Evolutionary conservation across 2,888 invertebrate species (phyloP).

Genomic region (Amaurobius ferox): DNA sequence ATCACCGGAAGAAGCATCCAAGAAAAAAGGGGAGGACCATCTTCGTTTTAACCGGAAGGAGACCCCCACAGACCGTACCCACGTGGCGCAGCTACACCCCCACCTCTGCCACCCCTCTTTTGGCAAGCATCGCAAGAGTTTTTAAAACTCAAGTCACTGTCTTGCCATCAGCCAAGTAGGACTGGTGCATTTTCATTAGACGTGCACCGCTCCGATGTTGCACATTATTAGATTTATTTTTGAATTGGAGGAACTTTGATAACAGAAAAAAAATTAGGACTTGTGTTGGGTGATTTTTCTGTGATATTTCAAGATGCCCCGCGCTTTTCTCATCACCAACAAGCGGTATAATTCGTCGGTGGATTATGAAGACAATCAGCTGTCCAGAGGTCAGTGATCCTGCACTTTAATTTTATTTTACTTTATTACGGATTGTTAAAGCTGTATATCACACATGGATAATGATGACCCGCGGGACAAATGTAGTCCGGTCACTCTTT

Average conservation of each 20-base stretch:
- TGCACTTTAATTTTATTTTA: too few relatives aligned
- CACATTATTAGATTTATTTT: neutral
- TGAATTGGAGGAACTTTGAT: neutral
- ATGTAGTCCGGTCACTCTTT: too few relatives aligned
- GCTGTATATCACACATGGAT: too few relatives aligned
- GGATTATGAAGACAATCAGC: slow-evolving; percentile 76
- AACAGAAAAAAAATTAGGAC: neutral
- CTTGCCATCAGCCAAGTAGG: slow-evolving; percentile 31
- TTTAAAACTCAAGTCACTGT: slow-evolving; percentile 55
- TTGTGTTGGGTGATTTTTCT: slow-evolving; percentile 2
- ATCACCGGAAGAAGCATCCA: slow-evolving; percentile 21
- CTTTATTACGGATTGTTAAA: too few relatives aligned
- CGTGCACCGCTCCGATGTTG: neutral
- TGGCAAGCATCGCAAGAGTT: slow-evolving; percentile 33
- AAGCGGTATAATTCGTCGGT: slow-evolving; percentile 80
- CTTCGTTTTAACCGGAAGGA: slow-evolving; percentile 49
- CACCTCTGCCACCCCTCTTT: slow-evolving; percentile 20
- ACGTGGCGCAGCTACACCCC: slow-evolving; percentile 54
- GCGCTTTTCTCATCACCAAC: slow-evolving; percentile 83
- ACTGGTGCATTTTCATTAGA: slow-evolving; percentile 1
- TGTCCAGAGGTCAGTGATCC: slow-evolving; percentile 77
- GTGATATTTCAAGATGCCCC: slow-evolving; percentile 80
- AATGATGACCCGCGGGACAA: too few relatives aligned
- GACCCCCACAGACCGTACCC: slow-evolving; percentile 58
- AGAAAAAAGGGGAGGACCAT: slow-evolving; percentile 37